A percentile compares a stretch with the other conserved stretches of the same genome.
These are phyloP conservation scores for Miniopterus natalensis DNA, from an alignment of 2,113 vertebrate species.

Conservation along the genomic window DNA sequence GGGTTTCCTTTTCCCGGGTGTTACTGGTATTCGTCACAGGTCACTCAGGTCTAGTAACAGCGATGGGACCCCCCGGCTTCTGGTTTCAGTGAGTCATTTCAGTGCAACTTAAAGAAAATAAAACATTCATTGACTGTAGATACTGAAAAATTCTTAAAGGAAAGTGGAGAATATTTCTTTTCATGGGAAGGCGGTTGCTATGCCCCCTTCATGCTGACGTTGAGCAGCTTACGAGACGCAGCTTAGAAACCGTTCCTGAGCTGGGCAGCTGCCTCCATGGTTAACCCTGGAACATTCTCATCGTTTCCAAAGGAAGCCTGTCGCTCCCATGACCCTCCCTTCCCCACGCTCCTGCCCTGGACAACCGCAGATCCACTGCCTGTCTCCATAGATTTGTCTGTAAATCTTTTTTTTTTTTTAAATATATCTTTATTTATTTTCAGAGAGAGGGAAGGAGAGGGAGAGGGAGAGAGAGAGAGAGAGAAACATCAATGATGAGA, in stretches of 20 bases:
- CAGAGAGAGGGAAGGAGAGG: too few species aligned
- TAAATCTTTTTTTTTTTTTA: too few species aligned
- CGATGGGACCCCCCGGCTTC: neutral
- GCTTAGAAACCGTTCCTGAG: too few species aligned
- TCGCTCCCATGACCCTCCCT: neutral
- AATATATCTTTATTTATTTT: too few species aligned
- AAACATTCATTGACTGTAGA: neutral
- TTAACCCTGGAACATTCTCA: neutral
- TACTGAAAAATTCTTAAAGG: conserved; percentile 14
- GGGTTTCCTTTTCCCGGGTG: conserved; percentile 35
- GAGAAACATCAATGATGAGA: too few species aligned
- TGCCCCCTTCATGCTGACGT: neutral
- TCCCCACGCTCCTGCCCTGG: neutral
- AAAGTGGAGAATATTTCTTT: neutral
- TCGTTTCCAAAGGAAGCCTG: neutral
- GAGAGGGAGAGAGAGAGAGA: too few species aligned
- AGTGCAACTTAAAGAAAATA: neutral
- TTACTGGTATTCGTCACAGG: neutral
- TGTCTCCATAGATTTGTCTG: neutral
- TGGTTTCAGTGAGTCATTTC: conserved; percentile 28
- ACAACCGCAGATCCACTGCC: neutral
- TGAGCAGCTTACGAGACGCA: neutral
- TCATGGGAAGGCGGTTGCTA: neutral
- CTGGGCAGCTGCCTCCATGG: neutral
- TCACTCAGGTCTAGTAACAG: neutral